These are phyloP conservation scores for Neelides sp. DNA, from an alignment of 1,140 invertebrate genomes.

Conservation along the genomic window DNA sequence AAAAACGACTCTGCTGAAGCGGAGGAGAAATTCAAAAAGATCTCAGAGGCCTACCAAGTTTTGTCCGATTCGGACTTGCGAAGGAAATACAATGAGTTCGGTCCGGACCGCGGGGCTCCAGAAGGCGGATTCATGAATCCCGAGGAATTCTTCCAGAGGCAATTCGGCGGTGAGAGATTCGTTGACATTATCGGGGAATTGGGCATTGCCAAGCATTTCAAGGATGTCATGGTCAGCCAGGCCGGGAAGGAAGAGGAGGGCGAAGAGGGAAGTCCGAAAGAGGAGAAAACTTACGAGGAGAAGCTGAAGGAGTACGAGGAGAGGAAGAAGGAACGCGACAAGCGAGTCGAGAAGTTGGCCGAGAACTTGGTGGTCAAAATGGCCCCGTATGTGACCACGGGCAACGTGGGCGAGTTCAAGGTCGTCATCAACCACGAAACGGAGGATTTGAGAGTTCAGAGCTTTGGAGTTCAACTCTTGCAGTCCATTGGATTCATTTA, in stretches of 20 bases:
- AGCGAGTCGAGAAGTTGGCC: conserved; percentile 22
- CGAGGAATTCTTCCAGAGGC: conserved; percentile 28
- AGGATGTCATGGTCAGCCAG: conserved; percentile 22
- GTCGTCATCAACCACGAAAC: conserved; percentile 21
- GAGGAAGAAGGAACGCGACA: conserved; percentile 24
- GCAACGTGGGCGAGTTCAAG: not conserved
- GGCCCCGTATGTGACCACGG: conserved; percentile 10
- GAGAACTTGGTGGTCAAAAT: conserved; percentile 28
- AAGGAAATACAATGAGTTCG: conserved; percentile 33
- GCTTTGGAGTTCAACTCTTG: conserved; percentile 27
- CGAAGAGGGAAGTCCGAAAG: conserved; percentile 11
- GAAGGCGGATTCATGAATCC: conserved; percentile 31
- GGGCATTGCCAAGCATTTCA: conserved; percentile 29
- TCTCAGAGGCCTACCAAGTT: conserved; percentile 34
- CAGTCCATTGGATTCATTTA: conserved; percentile 30
- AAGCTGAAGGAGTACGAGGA: conserved; percentile 23
- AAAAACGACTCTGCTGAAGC: conserved; percentile 31
- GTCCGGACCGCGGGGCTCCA: conserved; percentile 23
- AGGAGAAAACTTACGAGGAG: conserved; percentile 25
- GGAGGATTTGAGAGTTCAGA: conserved; percentile 29
- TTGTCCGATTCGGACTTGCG: conserved; percentile 32
- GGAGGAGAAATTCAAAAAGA: conserved; percentile 31
- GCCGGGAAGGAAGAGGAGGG: conserved; percentile 8
- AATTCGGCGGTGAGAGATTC: conserved; percentile 30
- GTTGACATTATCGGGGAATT: conserved; percentile 31